These are phyloP conservation scores for Cyclura pinguis DNA, from an alignment of 2,797 vertebrate species.

Conservation along the genomic window DNA sequence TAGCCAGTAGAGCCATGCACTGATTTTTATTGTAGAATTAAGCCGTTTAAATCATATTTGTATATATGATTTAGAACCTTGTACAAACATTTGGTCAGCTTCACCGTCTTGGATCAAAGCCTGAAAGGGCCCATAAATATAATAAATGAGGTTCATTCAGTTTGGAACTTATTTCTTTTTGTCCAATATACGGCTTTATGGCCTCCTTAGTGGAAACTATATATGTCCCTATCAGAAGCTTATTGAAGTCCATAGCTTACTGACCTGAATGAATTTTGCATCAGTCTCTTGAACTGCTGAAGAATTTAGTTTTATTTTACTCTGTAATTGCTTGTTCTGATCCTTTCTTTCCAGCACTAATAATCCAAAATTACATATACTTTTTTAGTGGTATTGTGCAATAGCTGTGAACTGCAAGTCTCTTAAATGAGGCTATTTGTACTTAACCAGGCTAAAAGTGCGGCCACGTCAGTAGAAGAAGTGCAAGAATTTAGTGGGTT, in stretches of 20 bases:
- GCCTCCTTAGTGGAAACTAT: slow-evolving; percentile 42
- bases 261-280: slow-evolving; percentile 73
- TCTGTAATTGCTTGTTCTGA: slow-evolving; percentile 22
- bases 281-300: slow-evolving; percentile 58
- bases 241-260: slow-evolving; percentile 74
- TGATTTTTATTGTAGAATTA: slow-evolving; percentile 47
- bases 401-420: slow-evolving; percentile 10
- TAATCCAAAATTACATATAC: slow-evolving; percentile 43
- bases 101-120: slow-evolving; percentile 58
- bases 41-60: slow-evolving; percentile 59
- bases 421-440: slow-evolving; percentile 21
- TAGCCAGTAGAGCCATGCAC: not conserved
- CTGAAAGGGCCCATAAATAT: slow-evolving; percentile 52
- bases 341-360: not conserved
- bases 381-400: not conserved
- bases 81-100: slow-evolving; percentile 58
- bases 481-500: slow-evolving; percentile 28
- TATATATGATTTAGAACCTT: slow-evolving; percentile 63
- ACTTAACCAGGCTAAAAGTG: slow-evolving; percentile 31
- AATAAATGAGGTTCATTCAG: slow-evolving; percentile 59
- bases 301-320: slow-evolving; percentile 24
- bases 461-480: slow-evolving; percentile 10
- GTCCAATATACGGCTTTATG: slow-evolving; percentile 58
- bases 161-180: slow-evolving; percentile 57
- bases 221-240: slow-evolving; percentile 73